Base-by-base conservation (phyloP, 1,140 invertebrate species). In the Aphelenchoides fujianensis region DNA sequence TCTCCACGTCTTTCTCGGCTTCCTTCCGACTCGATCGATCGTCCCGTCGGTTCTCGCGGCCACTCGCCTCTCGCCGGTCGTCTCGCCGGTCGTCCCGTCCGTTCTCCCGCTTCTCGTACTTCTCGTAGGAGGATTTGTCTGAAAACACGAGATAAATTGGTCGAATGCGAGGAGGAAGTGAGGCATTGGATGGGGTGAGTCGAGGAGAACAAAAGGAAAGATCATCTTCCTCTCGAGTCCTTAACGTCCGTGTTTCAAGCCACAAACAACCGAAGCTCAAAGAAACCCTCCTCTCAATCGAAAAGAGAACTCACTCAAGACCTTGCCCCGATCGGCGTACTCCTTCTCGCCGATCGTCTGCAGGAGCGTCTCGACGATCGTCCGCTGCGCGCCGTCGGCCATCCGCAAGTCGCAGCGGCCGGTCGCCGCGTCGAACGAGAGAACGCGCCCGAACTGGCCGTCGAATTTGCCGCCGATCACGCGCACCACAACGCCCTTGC, bases 371-470 rank as follows among this genome's bases (percentile, higher is more conserved):
- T 73, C 68, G 7, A 41, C 53, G 31, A 77, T 52, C 23, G 3
- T 53, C 27, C 71, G 61, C 19, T 54, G 41, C 0, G 28, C 37
- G 27, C 57, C 23, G 2, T 9, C 62, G 28, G 64, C 48, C 35
- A 75, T 27, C 36, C 66, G 64, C 32, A 75, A 35, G 27, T 55
- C 35, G 61, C 41, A 41, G 32, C 67, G 54, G 12, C 54, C 37
- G n/a, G n/a, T n/a, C 30, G 63, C 72, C 9, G 35, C 74, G 30
- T 75, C 74, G 36, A 75, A 62, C 16, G 30, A 37, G 19, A 31
- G 59, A 16, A 75, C 53, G 36, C 52, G 71, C 1, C 74, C 74
- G 54, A 76, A 75, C n/a, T 36, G 19, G 27, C 55, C 74, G 41
- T 78, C 66, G 30, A 72, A 23, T 31, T 37, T 55, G 3, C 55